These are phyloP conservation scores for Heterotis niloticus DNA, from an alignment of 2,113 vertebrate genomes.

Conservation along the genomic window DNA sequence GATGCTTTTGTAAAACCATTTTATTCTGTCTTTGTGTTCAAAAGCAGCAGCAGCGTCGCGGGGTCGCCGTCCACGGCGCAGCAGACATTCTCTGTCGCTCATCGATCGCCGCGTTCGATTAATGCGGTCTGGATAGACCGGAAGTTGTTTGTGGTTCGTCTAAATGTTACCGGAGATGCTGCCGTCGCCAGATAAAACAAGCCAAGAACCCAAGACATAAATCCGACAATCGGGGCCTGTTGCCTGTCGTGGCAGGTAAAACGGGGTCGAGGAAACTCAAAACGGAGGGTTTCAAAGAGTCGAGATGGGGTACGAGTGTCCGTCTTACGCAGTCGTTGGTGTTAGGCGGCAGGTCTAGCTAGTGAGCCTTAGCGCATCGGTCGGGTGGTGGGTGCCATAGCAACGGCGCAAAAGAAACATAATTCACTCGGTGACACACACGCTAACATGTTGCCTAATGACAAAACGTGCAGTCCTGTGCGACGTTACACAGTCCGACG, in stretches of 20 bases:
- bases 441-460: constrained; percentile 10
- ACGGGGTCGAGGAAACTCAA: constrained; percentile 2
- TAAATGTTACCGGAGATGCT: constrained; percentile 72
- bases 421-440: constrained; percentile 39
- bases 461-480: no score
- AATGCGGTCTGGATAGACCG: constrained; percentile 67
- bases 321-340: neutral
- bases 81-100: constrained; percentile 50
- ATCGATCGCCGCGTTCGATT: constrained; percentile 51
- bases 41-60: no score
- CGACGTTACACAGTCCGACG: neutral
- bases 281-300: neutral
- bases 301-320: constrained; percentile 2
- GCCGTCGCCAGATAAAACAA: constrained; percentile 73
- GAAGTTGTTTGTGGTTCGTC: constrained; percentile 73
- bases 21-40: no score
- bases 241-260: constrained; percentile 40
- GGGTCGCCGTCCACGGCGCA: neutral
- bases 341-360: constrained; percentile 14
- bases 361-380: constrained; percentile 54
- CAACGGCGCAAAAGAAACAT: constrained; percentile 49
- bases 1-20: no score
- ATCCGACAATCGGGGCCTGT: constrained; percentile 49
- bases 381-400: constrained; percentile 67
- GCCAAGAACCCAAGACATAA: constrained; percentile 61